Percentiles rank a stretch among this genome's conserved stretches.
phyloP scores from a whole-genome alignment of 1,140 invertebrate genomes.

The Chrysomallon squamiferum region DNA sequence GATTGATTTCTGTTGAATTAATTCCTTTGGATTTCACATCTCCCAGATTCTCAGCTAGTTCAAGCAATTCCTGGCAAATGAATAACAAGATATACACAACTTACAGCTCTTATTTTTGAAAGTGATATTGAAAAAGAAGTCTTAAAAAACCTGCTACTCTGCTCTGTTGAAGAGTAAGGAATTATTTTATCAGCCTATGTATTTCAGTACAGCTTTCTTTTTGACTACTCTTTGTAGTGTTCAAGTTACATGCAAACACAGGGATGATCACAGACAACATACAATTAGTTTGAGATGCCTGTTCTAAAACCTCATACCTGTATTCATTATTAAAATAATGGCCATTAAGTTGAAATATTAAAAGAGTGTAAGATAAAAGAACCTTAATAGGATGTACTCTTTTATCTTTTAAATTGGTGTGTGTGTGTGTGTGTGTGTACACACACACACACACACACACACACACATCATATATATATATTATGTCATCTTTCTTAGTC shows the following conservation, averaged over 20 bases:
- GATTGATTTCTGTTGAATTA: conserved; percentile 14
- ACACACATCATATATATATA: no score
- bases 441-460: no score
- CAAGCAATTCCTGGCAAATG: conserved; percentile 29
- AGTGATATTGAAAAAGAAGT: neutral
- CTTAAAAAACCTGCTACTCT: neutral
- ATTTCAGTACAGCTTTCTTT: neutral
- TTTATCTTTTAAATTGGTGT: no score
- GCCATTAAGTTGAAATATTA: no score
- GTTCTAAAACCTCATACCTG: no score
- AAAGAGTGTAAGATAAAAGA: no score
- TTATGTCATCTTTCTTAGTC: no score
- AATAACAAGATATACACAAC: neutral
- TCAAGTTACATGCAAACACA: neutral
- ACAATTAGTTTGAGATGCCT: no score
- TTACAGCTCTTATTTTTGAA: neutral
- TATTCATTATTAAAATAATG: no score
- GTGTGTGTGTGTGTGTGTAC: no score
- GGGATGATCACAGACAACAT: no score
- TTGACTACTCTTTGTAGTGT: neutral
- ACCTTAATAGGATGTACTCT: no score
- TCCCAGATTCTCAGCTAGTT: conserved; percentile 37
- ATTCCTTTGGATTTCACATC: conserved; percentile 37
- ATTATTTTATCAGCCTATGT: neutral
- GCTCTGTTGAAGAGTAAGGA: neutral